Evolutionary conservation across 2,797 vertebrate species (phyloP).

Genomic region (Halcyon chelicuti): DNA sequence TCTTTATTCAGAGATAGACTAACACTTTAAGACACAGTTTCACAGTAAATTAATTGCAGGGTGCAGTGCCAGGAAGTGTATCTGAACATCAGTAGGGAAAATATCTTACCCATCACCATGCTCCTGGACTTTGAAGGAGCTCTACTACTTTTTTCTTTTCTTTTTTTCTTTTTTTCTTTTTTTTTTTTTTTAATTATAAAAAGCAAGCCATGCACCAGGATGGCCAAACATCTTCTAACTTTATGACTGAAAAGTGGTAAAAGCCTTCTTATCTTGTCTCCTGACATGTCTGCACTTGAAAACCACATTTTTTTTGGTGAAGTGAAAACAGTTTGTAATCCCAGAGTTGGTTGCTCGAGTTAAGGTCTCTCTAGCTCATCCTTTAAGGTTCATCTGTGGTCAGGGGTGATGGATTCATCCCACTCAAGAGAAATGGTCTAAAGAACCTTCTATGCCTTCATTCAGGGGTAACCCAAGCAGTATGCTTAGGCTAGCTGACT

Average conservation of each 20-base stretch:
- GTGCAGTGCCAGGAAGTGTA: neutral
- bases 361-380: neutral
- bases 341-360: neutral
- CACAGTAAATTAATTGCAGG: neutral
- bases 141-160: neutral
- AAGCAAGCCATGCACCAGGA: neutral
- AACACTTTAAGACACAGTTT: neutral
- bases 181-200: neutral
- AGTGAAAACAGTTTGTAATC: neutral
- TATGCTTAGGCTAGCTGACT: neutral
- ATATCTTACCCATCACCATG: neutral
- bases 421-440: neutral
- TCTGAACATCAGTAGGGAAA: neutral
- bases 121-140: neutral
- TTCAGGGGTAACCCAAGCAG: neutral
- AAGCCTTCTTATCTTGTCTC: neutral
- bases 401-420: neutral
- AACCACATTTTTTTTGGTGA: neutral
- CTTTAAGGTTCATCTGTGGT: neutral
- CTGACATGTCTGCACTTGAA: neutral
- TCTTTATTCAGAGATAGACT: constrained; percentile 9
- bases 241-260: neutral
- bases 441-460: neutral
- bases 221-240: neutral
- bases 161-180: neutral